Percentiles rank a stretch among this genome's conserved stretches.
Conservation (phyloP, 1,140 invertebrate species). For the Drosophila subobscura region DNA sequence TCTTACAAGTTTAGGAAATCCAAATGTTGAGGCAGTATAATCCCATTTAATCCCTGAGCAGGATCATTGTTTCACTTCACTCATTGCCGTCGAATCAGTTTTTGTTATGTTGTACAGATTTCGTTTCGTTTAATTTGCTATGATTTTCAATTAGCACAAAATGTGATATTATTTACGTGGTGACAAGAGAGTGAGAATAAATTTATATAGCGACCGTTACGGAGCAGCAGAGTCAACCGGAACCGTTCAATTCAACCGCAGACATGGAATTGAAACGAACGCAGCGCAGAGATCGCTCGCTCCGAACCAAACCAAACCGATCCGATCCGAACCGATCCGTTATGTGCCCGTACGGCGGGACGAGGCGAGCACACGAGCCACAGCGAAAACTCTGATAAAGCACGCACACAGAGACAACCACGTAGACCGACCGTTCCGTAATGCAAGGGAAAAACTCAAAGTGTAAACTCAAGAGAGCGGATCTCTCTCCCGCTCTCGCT, state of each 20-base stretch:
- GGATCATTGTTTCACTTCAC: constrained; percentile 19
- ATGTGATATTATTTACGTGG: constrained; percentile 32
- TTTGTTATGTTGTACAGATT: background rate
- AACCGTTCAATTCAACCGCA: constrained; percentile 71
- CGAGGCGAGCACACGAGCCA: constrained; percentile 24
- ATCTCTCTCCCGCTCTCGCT: background rate
- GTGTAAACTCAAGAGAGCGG: constrained; percentile 26
- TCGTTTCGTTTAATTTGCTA: constrained; percentile 11
- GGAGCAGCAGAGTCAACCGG: constrained; percentile 48
- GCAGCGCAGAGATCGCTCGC: constrained; percentile 29
- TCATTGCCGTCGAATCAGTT: constrained; percentile 10
- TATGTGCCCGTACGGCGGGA: constrained; percentile 40
- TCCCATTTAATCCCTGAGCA: constrained; percentile 61
- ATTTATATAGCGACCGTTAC: constrained; percentile 32
- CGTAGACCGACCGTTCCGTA: constrained; percentile 11
- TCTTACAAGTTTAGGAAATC: constrained; percentile 57
- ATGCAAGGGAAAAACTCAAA: constrained; percentile 41
- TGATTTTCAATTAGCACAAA: constrained; percentile 46
- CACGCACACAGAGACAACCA: constrained; percentile 15
- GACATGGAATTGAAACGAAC: constrained; percentile 64
- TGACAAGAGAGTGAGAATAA: background rate
- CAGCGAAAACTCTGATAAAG: constrained; percentile 61
- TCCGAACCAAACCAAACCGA: background rate
- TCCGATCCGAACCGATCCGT: constrained; percentile 7
- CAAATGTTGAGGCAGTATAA: constrained; percentile 28